Evolutionary conservation across 2,113 vertebrate genomes (phyloP), one percentile per base, ranked within the genome.

Genomic region (Edolisoma coerulescens): DNA sequence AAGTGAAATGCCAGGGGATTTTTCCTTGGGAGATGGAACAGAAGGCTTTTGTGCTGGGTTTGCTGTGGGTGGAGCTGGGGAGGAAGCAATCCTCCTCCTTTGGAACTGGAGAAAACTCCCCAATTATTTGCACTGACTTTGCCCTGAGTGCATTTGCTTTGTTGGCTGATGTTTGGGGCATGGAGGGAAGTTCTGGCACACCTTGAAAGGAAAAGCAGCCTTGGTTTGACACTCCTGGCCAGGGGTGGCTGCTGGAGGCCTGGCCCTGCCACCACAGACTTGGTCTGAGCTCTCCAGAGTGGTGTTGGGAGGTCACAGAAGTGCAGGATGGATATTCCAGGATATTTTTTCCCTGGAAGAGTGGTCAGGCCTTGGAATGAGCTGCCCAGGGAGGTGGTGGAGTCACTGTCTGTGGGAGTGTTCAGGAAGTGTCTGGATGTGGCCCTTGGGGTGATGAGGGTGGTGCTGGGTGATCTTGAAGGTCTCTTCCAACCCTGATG

Each of bases 1-100:
- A 44, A 85, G 13, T 69, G 57, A 57, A 85, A 21, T 13, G 30
- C 74, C 41, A 30, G 85, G 90, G 79, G 63, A 91, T 92, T 96
- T 94, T 90, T 77, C 41, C 80, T 42, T 20, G 0, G 5, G 69
- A 65, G 45, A 37, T 7, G 1, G 37, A 94, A 95, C 68, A 95
- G 91, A 89, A 89, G 44, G 18, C 65, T 91, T 96, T 91, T 96
- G 84, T 96, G 64, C 35, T 71, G 70, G 68, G 20, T 95, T 92
- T 91, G 68, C 60, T 63, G 42, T 78, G 84, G 73, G 84, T 84
- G 87, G 80, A 74, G 91, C 6, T 44, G 80, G 16, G 7, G 16
- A 57, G 32, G 35, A 50, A 77, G 13, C n/a, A 30, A 11, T 64
- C 33, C 60, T 92, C 71, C 39, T 53, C 17, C 30, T 71, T 47